These are phyloP conservation scores for Heterodera filipjevi DNA, from an alignment of 2,888 invertebrate species.

Conservation along the genomic window DNA sequence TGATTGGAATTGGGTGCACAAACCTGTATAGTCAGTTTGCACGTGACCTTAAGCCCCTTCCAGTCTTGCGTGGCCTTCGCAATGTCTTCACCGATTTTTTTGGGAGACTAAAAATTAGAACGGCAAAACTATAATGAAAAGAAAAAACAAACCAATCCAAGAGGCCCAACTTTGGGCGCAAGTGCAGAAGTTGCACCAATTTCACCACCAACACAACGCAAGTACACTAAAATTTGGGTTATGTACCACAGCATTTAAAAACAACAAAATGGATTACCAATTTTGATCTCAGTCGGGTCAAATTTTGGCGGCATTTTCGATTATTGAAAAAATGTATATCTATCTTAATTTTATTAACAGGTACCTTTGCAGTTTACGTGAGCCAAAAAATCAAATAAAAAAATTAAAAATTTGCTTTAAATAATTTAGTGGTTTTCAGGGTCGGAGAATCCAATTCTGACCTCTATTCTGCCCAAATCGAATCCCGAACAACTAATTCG, in stretches of 20 bases:
- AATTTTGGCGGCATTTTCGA: constrained; percentile 85
- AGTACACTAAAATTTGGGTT: constrained; percentile 76
- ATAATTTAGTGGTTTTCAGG: too few species aligned
- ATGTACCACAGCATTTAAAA: background rate
- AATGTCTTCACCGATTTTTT: constrained; percentile 99
- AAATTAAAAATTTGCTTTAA: too few species aligned
- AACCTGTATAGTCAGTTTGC: constrained; percentile 84
- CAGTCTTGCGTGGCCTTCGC: constrained; percentile 97
- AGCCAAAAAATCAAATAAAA: too few species aligned
- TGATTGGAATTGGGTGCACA: too few species aligned
- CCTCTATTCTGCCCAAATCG: too few species aligned
- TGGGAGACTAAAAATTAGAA: constrained; percentile 79
- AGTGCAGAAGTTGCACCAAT: constrained; percentile 97
- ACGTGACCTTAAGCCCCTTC: constrained; percentile 98
- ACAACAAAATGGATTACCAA: constrained; percentile 75
- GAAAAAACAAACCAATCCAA: constrained; percentile 93
- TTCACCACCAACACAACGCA: constrained; percentile 98
- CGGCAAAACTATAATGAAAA: background rate
- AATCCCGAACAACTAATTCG: too few species aligned
- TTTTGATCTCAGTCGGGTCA: constrained; percentile 95
- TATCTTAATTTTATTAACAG: too few species aligned
- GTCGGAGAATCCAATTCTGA: too few species aligned
- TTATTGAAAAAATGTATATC: background rate
- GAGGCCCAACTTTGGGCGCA: constrained; percentile 98
- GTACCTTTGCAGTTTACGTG: too few species aligned